Base-by-base conservation (phyloP, 2,888 invertebrate genomes). In the Stenolophus ochropezus region DNA sequence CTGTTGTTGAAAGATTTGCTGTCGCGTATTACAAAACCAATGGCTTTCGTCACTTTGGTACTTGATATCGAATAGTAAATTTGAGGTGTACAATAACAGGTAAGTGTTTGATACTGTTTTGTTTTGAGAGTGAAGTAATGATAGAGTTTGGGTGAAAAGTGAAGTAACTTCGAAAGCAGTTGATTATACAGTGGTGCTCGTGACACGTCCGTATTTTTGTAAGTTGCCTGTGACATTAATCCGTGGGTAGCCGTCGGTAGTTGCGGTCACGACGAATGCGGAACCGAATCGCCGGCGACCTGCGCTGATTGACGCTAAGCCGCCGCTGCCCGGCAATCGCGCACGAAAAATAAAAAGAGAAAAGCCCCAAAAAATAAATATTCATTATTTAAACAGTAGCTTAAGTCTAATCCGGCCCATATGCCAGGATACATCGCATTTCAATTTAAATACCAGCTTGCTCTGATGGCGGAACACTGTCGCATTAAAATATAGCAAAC, bases 361-460 rank as follows among this genome's bases (percentile, higher is more conserved):
- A 80, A 65, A 79, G 16, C 51, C 49, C 69, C 84, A 85, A 85
- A 84, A 85, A 83, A 86, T 86, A 86, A 86, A 86, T 86, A 86
- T 86, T 86, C 85, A 86, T 86, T 86, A 86, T 85, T 86, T 86
- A 86, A 85, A 84, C 85, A 85, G 85, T 85, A 85, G 86, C 84
- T 84, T 82, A 82, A 84, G 84, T 82, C 83, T 85, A 82, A 83
- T 85, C 84, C 84, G 83, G 83, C 85, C 86, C 86, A 86, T 86
- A 86, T 86, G 86, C 85, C 84, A 83, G 83, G 82, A 85, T 73
- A 86, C 86, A 86, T 83, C 83, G 84, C 82, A 84, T 86, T 86
- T 86, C 86, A 85, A 86, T 85, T 81, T 84, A 85, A 82, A 85
- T 83, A 84, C 84, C 85, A 86, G 85, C 84, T 84, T 85, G 84